Base-by-base conservation (phyloP, 2,113 vertebrate species). In the Gobiocypris rarus region DNA sequence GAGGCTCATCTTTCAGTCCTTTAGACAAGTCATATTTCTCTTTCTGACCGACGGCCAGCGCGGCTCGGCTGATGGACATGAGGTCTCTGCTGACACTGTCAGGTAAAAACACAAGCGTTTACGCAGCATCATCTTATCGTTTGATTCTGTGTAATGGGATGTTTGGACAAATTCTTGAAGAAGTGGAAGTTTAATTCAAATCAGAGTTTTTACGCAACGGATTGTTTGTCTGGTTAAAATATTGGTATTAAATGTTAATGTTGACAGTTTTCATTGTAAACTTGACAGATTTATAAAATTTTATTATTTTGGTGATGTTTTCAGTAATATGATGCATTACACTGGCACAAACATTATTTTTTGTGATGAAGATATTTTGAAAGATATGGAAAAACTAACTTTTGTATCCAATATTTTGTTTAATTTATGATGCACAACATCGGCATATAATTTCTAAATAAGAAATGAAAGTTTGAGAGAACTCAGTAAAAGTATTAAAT, bases 31-130 rank as follows among this genome's bases (percentile, higher is more conserved):
- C 19, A n/a, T 41, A 15, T 9, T 58, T 77, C 54, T 43, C 75
- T 59, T 59, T 59, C 52, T 59, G 13, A 59, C 75, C 1, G 0
- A 45, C 41, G 1, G 75, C 38, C 74, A 8, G 19, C 2, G 6
- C 1, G 9, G 9, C 13, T 59, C 54, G 13, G 31, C 5, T 19
- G 19, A 61, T 61, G 13, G 38, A 78, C 11, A 78, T 78, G 76
- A 78, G 9, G 38, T 78, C 58, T 61, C 56, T 78, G 38, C 38
- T 63, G 8, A 1, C 41, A 45, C n/a, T 78, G 15, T 19, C 76
- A 78, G 75, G 75, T 78, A 78, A 78, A 34, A 63, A 26, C 54
- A 78, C 38, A 26, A 41, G 8, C 2, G 13, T 15, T 43, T 19
- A 22, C 22, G 17, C 10, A 70, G 38, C 6, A 77, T 14, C 31